Conservation (phyloP, 2,797 vertebrate genomes). For the Arctocebus calabarensis region DNA sequence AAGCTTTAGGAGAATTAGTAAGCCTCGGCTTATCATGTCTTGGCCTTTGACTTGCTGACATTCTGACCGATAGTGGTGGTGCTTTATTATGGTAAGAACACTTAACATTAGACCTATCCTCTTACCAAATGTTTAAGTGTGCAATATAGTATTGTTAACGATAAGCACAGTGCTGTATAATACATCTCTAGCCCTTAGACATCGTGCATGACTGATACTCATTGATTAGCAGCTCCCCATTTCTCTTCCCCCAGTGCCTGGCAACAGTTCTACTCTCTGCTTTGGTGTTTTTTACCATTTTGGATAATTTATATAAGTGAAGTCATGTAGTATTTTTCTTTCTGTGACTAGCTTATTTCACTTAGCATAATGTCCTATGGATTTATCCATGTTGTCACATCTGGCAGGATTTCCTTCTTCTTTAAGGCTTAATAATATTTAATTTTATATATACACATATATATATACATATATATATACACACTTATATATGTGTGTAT, state of each 20-base stretch:
- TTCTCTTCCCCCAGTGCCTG: not conserved
- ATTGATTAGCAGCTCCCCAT: not conserved
- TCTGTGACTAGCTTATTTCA: not conserved
- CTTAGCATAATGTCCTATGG: not conserved
- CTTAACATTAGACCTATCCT: not conserved
- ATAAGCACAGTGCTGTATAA: not conserved
- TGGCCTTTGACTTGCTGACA: not conserved
- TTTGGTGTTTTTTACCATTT: not conserved
- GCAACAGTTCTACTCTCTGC: not conserved
- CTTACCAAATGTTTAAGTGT: not conserved
- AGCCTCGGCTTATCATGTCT: not conserved
- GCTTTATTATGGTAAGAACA: not conserved
- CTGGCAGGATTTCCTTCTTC: not conserved
- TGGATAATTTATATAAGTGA: not conserved
- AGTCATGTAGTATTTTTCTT: not conserved
- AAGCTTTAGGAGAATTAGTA: not conserved
- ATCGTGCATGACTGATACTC: not conserved
- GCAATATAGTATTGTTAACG: not conserved
- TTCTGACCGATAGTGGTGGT: not conserved
- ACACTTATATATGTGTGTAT: too few species aligned
- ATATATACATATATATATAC: too few species aligned
- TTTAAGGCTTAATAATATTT: not conserved
- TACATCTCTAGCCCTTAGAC: not conserved
- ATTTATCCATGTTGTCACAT: not conserved
- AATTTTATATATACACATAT: too few species aligned